Evolutionary conservation across 2,888 invertebrate genomes (phyloP).

Genomic region (Mesoligia furuncula): DNA sequence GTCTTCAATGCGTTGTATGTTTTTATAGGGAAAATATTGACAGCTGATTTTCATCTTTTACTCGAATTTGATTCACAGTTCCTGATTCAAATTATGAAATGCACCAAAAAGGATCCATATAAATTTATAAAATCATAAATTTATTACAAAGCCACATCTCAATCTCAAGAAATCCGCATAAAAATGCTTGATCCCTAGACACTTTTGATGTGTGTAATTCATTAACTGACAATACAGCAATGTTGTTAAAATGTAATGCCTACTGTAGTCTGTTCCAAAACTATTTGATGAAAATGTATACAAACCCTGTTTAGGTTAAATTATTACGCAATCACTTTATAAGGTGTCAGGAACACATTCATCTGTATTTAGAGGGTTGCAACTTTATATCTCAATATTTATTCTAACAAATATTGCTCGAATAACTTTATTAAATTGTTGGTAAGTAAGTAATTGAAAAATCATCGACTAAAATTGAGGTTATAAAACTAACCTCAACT

Average conservation of each 20-base stretch:
- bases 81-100: no score
- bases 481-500: neutral
- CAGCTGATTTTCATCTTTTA: no score
- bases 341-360: neutral
- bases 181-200: no score
- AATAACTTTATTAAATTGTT: neutral
- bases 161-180: no score
- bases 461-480: neutral
- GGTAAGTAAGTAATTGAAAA: neutral
- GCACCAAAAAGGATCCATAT: no score
- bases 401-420: neutral
- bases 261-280: neutral
- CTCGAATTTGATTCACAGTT: no score
- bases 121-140: no score
- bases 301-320: neutral
- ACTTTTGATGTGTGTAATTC: no score
- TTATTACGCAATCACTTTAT: neutral
- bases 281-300: neutral
- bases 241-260: neutral
- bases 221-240: neutral
- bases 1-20: no score
- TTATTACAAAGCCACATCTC: no score
- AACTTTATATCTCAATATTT: neutral
- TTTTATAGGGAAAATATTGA: no score
- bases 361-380: neutral